Conservation (phyloP, 2,797 vertebrate species). For the Monodelphis domestica region DNA sequence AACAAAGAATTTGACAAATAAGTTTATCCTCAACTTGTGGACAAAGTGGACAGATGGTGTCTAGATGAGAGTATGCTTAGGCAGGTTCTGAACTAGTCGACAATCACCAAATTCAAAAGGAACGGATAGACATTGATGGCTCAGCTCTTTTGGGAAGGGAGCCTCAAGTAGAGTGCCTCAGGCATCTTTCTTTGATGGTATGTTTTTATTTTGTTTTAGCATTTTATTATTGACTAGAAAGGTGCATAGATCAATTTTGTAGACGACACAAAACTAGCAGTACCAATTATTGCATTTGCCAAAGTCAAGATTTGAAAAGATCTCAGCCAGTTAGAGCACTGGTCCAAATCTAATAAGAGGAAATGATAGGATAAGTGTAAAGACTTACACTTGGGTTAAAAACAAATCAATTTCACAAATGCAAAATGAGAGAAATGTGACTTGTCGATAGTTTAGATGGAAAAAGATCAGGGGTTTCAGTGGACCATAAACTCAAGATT, state of each 20-base stretch:
- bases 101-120: neutral
- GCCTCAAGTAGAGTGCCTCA: neutral
- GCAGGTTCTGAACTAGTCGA: neutral
- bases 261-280: neutral
- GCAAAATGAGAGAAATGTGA: neutral
- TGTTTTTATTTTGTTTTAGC: neutral
- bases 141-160: neutral
- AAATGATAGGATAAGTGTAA: neutral
- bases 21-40: neutral
- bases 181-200: neutral
- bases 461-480: neutral
- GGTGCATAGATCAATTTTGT: neutral
- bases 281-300: neutral
- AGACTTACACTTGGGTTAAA: neutral
- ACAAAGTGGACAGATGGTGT: neutral
- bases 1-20: neutral
- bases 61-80: neutral
- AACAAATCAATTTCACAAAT: neutral
- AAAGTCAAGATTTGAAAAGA: neutral
- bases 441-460: neutral
- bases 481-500: neutral
- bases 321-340: neutral
- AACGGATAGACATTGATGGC: neutral
- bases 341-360: neutral
- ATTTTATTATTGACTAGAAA: neutral